These are phyloP conservation scores for Edolisoma coerulescens DNA, from an alignment of 2,113 vertebrate genomes.

Conservation along the genomic window DNA sequence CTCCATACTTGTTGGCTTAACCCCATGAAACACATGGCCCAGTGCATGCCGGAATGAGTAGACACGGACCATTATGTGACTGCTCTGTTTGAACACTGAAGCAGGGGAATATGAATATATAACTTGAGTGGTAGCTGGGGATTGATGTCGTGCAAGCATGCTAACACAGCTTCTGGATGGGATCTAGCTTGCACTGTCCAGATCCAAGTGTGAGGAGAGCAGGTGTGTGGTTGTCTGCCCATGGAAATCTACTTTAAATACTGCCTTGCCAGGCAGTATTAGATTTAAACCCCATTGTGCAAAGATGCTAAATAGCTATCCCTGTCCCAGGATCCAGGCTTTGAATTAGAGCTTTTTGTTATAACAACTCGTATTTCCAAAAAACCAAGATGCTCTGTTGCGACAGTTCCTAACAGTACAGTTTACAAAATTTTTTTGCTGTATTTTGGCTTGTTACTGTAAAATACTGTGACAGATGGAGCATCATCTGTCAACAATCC, in stretches of 20 bases:
- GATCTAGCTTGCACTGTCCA: neutral
- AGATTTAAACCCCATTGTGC: neutral
- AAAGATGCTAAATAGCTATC: neutral
- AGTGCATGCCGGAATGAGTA: neutral
- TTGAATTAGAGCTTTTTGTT: neutral
- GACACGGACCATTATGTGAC: neutral
- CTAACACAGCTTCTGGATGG: neutral
- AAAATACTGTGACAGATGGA: constrained; percentile 69
- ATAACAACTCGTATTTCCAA: constrained; percentile 10
- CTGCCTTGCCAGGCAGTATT: neutral
- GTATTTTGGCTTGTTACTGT: constrained; percentile 55
- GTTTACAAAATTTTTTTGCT: neutral
- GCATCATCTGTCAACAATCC: constrained; percentile 63
- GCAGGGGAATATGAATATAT: neutral
- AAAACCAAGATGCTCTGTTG: neutral
- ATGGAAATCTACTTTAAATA: neutral
- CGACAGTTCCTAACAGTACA: neutral
- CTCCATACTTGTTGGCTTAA: neutral
- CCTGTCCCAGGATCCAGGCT: neutral
- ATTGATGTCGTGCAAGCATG: neutral
- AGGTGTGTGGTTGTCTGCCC: neutral
- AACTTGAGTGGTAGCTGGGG: neutral
- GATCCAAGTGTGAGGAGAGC: neutral
- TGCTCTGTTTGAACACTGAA: neutral
- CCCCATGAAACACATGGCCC: neutral